Percentiles rank a stretch among this genome's conserved stretches.
Conservation (phyloP, 2,797 vertebrate species). For the Diceros bicornis region DNA sequence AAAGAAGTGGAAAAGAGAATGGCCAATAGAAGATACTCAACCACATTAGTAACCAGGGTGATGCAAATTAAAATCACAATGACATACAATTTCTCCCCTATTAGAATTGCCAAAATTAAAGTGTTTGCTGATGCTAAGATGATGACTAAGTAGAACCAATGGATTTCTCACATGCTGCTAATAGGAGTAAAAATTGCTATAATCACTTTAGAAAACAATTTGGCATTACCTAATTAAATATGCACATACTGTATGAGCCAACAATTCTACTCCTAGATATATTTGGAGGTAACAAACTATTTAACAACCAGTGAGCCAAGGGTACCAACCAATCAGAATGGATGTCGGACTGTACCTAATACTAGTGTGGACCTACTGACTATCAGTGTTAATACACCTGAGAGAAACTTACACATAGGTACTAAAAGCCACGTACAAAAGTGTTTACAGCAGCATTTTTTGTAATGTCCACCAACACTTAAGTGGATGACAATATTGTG, state of each 20-base stretch:
- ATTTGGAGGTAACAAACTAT: slow-evolving; percentile 49
- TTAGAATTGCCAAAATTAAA: slow-evolving; percentile 1
- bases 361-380: not conserved
- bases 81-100: not conserved
- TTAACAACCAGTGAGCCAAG: slow-evolving; percentile 19
- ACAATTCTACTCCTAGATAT: slow-evolving; percentile 22
- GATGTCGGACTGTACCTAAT: not conserved
- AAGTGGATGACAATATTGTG: not conserved
- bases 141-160: not conserved
- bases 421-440: not conserved
- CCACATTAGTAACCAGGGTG: not conserved
- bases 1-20: slow-evolving; percentile 19
- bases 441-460: not conserved
- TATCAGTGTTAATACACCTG: slow-evolving; percentile 15
- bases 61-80: slow-evolving; percentile 40
- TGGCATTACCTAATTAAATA: not conserved
- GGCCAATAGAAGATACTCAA: not conserved
- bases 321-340: not conserved
- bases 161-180: not conserved
- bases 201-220: slow-evolving; percentile 43
- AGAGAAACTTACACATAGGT: not conserved
- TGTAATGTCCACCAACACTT: not conserved
- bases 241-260: slow-evolving; percentile 18
- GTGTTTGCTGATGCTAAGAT: not conserved
- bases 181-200: not conserved